phyloP scores from a whole-genome alignment of 2,113 vertebrate genomes.

The Patagioenas fasciata region DNA sequence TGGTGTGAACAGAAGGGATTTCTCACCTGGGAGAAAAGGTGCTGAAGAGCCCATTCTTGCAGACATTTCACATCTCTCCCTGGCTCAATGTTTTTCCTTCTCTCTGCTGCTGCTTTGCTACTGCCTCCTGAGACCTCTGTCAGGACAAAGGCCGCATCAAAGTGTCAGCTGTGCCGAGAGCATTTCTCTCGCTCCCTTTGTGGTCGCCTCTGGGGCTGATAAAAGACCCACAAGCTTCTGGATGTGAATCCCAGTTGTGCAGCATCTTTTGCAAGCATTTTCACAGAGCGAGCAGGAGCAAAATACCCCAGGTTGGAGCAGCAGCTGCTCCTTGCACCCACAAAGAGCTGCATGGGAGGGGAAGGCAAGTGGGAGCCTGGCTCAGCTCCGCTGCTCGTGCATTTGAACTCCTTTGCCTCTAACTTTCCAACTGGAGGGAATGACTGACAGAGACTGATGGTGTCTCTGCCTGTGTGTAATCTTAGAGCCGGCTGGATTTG shows the following conservation, averaged over 20 bases:
- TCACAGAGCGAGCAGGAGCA: accelerated
- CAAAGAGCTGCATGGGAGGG: accelerated
- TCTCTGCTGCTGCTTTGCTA: background rate
- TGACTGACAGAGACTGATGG: constrained; percentile 68
- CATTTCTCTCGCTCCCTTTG: background rate
- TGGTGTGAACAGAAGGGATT: background rate
- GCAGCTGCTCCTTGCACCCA: background rate
- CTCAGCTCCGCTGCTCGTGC: background rate
- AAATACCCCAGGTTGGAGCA: background rate
- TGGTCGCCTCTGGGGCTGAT: background rate
- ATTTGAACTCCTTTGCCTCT: background rate
- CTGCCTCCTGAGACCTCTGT: background rate
- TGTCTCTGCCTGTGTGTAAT: constrained; percentile 58
- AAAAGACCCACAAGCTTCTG: background rate
- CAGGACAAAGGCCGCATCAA: background rate
- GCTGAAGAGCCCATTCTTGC: background rate
- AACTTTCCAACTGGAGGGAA: background rate
- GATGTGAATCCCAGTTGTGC: accelerated
- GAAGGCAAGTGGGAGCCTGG: background rate
- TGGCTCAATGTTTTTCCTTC: background rate
- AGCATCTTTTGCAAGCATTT: background rate
- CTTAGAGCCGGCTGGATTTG: constrained; percentile 53
- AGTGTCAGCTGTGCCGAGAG: background rate
- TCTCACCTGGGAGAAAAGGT: background rate
- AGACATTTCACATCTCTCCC: background rate